phyloP scores from a whole-genome alignment of 2,113 vertebrate genomes.

The Psettodes erumei region DNA sequence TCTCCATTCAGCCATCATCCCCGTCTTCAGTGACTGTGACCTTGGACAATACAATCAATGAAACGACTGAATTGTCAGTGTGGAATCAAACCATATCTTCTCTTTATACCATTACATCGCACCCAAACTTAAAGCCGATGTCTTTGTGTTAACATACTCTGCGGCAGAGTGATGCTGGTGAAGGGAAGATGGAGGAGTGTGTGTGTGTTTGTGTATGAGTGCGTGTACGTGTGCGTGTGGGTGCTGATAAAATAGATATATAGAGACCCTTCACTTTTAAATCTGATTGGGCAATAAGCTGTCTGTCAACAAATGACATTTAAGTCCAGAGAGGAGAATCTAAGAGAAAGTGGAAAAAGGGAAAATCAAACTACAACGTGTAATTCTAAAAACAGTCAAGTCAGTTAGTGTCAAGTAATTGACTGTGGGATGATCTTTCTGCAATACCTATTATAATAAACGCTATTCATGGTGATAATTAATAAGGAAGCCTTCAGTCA shows the following conservation, averaged over 20 bases:
- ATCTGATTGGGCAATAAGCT: not conserved
- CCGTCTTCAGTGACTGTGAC: not conserved
- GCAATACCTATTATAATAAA: constrained; percentile 19
- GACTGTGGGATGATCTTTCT: not conserved
- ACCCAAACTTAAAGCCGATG: not conserved
- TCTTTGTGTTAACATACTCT: not conserved
- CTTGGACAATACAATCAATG: not conserved
- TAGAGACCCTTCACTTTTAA: not conserved
- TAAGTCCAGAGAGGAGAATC: not conserved
- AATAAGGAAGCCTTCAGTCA: not conserved
- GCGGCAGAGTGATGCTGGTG: not conserved
- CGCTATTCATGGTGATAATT: constrained; percentile 7
- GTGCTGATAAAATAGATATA: not conserved
- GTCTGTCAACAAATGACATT: not conserved
- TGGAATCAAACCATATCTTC: not conserved
- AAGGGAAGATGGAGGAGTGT: not conserved
- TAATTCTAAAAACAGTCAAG: not conserved
- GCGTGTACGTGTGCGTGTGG: not conserved
- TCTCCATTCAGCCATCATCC: not conserved
- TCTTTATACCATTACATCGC: not conserved
- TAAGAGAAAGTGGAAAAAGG: not conserved
- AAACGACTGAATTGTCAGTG: not conserved
- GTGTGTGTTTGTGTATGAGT: not conserved
- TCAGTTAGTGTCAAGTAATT: not conserved
- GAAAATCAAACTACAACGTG: not conserved